Base-by-base conservation (phyloP, 1,140 invertebrate species). In the Antheraea mylitta region DNA sequence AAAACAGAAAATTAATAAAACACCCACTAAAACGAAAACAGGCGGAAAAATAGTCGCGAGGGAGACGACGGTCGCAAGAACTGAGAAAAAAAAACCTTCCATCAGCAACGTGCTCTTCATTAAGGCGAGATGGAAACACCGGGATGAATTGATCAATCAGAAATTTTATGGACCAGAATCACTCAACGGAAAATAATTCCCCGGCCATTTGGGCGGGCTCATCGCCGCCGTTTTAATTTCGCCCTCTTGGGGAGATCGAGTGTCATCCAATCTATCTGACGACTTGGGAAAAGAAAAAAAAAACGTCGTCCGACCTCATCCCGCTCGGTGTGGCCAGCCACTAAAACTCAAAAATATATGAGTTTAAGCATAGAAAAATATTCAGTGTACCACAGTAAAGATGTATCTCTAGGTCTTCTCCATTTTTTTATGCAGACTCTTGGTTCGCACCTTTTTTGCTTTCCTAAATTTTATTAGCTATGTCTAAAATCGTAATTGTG, bases 61-160 rank as follows among this genome's bases (percentile, higher is more conserved):
- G 76, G 80, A 80, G 70, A 53, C 64, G 72, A 38, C 64, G 72
- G n/a, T 37, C 45, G 18, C 48, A 58, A 42, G 75, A 42, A 13
- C 5, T 13, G 78, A 80, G 69, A 63, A 62, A 75, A 53, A 53
- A 81, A 87, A 85, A 82, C 78, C 80, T 79, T 81, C 83, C 78
- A 79, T 76, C 70, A 81, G 77, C 77, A 83, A 81, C 87, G 81
- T 83, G 83, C 85, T 82, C 85, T 87, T 91, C 87, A 91, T 91
- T 91, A 91, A 78, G 76, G 69, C 75, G 82, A 78, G 82, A 88
- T 85, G 80, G 85, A 79, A 89, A 89, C 85, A 84, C 78, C 80
- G 84, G 80, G 83, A 91, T 89, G 89, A 90, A 91, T 91, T 91
- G 89, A 91, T 91, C 89, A 91, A 91, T 90, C 87, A 90, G 82